phyloP scores from a whole-genome alignment of 1,140 invertebrate species.

The Druon quercuslanigerum region DNA sequence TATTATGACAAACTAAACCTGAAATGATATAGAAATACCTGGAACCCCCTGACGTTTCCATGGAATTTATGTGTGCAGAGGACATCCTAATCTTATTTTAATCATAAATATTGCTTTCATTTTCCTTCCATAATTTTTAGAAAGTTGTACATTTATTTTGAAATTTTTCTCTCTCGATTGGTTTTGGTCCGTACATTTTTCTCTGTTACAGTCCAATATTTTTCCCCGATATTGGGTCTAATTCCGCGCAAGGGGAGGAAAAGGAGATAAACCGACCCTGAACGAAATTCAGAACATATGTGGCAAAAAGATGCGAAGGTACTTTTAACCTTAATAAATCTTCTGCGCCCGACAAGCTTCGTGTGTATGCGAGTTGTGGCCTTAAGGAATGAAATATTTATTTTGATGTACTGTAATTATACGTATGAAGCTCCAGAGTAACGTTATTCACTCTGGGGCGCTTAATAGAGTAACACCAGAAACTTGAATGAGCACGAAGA shows the following conservation, averaged over 20 bases:
- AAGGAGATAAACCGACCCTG: conserved; percentile 31
- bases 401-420: conserved; percentile 41
- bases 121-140: neutral
- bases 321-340: conserved; percentile 42
- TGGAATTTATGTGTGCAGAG: no score
- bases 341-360: conserved; percentile 31
- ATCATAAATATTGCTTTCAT: no score
- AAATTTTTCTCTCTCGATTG: conserved; percentile 11
- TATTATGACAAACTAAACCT: no score
- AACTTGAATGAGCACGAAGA: conserved; percentile 36
- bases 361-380: conserved; percentile 18
- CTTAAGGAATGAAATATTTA: conserved; percentile 41
- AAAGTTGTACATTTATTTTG: neutral
- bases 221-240: conserved; percentile 42
- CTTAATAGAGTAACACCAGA: conserved; percentile 1
- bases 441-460: conserved; percentile 37
- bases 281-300: conserved; percentile 37
- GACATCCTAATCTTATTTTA: no score
- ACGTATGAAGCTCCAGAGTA: conserved; percentile 29
- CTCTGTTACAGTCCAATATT: conserved; percentile 15
- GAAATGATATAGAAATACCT: no score
- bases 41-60: no score
- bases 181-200: neutral
- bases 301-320: conserved; percentile 36
- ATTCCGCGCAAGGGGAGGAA: conserved; percentile 26